A percentile compares a stretch with the other conserved stretches of the same genome.
phyloP scores from a whole-genome alignment of 2,797 vertebrate genomes.

The Linurgus olivaceus region DNA sequence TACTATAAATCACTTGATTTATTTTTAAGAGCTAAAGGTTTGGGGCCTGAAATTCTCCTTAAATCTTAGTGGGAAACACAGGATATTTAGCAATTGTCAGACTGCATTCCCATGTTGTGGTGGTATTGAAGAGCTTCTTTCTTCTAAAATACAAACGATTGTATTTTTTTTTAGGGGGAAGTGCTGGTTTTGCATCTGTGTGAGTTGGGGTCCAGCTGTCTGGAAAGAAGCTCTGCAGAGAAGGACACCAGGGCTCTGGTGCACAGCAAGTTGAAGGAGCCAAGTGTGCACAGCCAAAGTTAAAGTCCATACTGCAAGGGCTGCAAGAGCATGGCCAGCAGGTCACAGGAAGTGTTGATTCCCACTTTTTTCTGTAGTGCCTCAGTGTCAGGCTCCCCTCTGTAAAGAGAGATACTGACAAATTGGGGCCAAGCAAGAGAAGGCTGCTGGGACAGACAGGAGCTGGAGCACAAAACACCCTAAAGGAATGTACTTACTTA shows the following conservation, averaged over 20 bases:
- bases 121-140: not conserved
- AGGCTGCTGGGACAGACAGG: not conserved
- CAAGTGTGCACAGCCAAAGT: not conserved
- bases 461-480: not conserved
- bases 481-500: not conserved
- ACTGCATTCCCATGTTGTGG: not conserved
- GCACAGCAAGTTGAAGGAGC: not conserved
- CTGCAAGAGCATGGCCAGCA: not conserved
- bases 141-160: not conserved
- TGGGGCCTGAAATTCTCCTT: not conserved
- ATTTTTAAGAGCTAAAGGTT: not conserved
- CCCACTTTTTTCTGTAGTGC: not conserved
- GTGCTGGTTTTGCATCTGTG: not conserved
- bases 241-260: not conserved
- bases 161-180: not conserved
- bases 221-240: not conserved
- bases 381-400: accelerated
- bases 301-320: not conserved
- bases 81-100: not conserved
- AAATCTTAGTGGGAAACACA: not conserved
- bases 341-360: accelerated
- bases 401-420: not conserved
- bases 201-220: accelerated
- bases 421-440: not conserved
- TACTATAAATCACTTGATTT: not conserved